Conservation (phyloP, 2,888 invertebrate species). For the Pheosia tremula region DNA sequence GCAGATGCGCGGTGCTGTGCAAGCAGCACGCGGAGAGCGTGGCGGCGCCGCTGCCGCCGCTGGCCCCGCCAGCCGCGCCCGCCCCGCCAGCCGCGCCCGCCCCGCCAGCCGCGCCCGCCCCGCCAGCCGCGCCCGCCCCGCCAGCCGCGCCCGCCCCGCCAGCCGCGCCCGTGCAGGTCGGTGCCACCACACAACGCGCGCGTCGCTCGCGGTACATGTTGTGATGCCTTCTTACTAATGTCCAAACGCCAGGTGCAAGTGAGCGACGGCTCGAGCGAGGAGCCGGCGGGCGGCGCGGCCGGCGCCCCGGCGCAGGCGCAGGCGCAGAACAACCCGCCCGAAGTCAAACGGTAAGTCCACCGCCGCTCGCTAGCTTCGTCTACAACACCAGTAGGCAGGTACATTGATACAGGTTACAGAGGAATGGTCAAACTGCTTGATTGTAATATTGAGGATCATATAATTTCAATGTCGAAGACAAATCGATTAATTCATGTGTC, state of each 20-base stretch:
- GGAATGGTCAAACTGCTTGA: conserved; percentile 2
- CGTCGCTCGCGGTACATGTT: too few species aligned
- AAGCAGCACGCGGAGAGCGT: conserved; percentile 68
- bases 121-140: too few species aligned
- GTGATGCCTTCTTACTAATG: background rate
- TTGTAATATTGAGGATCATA: conserved; percentile 14
- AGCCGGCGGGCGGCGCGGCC: conserved; percentile 28
- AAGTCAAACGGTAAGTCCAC: conserved; percentile 66
- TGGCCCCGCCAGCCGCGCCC: conserved; percentile 39
- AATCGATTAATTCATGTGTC: too few species aligned
- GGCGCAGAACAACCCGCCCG: conserved; percentile 42
- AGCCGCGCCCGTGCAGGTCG: conserved; percentile 8
- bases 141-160: conserved; percentile 18
- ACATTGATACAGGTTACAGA: background rate
- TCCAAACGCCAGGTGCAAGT: conserved; percentile 44
- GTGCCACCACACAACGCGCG: background rate
- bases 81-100: conserved; percentile 27
- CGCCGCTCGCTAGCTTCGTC: background rate
- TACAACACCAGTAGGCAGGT: background rate
- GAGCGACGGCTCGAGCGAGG: conserved; percentile 45
- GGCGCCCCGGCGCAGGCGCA: conserved; percentile 35
- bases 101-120: conserved; percentile 40
- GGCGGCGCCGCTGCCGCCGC: conserved; percentile 54
- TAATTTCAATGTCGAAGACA: too few species aligned
- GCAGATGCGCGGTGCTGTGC: conserved; percentile 70